Evolutionary conservation across 2,797 vertebrate species (phyloP).

Genomic region (Synaphobranchus kaupii): DNA sequence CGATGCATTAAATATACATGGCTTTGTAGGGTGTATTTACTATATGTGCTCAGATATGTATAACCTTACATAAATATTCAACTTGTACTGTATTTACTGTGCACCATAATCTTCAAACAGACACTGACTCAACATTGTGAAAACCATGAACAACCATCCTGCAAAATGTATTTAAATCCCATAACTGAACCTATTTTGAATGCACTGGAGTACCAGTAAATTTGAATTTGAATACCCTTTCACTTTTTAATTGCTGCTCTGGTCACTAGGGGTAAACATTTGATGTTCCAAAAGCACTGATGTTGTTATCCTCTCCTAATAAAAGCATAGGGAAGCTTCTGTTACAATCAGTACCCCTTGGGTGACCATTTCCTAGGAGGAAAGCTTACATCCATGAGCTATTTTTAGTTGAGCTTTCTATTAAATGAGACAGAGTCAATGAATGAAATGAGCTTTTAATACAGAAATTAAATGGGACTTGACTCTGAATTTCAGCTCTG

Average conservation of each 20-base stretch:
- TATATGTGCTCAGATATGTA: not conserved
- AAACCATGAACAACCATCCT: not conserved
- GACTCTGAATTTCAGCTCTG: constrained; percentile 36
- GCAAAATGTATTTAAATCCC: constrained; percentile 34
- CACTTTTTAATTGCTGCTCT: constrained; percentile 57
- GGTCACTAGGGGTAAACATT: constrained; percentile 44
- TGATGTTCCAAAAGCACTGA: constrained; percentile 48
- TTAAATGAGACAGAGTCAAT: constrained; percentile 44
- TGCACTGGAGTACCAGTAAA: constrained; percentile 40
- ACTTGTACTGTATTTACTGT: not conserved
- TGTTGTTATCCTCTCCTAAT: constrained; percentile 38
- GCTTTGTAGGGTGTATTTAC: not conserved
- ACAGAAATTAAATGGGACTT: constrained; percentile 41
- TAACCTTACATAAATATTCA: not conserved
- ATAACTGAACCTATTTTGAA: constrained; percentile 48
- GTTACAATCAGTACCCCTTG: constrained; percentile 46
- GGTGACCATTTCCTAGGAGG: constrained; percentile 40
- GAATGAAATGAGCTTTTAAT: constrained; percentile 49
- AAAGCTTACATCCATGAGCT: constrained; percentile 41
- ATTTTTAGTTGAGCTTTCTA: constrained; percentile 35
- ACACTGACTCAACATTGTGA: not conserved
- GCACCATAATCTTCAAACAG: constrained; percentile 6
- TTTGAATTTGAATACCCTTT: constrained; percentile 33
- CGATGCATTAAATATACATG: constrained; percentile 42
- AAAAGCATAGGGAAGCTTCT: constrained; percentile 46